Conservation (phyloP, 2,113 vertebrate genomes). For the Daphoenositta chrysoptera region DNA sequence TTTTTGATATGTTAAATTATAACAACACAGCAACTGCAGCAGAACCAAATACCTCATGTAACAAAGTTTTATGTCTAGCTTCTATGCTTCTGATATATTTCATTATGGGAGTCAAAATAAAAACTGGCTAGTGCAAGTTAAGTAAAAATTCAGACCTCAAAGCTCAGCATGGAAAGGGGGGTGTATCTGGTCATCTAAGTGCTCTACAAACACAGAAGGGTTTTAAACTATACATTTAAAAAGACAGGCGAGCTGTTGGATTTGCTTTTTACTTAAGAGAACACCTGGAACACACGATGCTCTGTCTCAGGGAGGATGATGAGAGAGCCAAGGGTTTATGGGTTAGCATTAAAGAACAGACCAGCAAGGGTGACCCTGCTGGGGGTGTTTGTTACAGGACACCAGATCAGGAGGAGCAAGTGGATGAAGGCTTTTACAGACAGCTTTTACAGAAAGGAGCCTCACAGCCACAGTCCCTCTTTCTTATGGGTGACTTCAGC, state of each 20-base stretch:
- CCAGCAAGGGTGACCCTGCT: no score
- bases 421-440: background rate
- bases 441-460: background rate
- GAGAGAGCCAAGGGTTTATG: accelerated
- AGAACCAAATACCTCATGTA: background rate
- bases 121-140: background rate
- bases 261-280: background rate
- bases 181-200: background rate
- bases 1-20: background rate
- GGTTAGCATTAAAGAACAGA: background rate
- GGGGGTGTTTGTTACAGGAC: background rate
- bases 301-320: background rate
- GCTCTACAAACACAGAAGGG: background rate
- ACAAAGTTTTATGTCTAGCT: background rate
- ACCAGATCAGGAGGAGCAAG: background rate
- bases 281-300: accelerated
- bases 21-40: background rate
- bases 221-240: background rate
- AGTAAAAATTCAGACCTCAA: background rate
- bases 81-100: background rate
- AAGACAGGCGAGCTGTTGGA: background rate
- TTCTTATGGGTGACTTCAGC: background rate
- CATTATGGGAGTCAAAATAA: background rate
- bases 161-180: background rate
- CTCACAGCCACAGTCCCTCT: background rate